Conservation (phyloP, 2,888 invertebrate genomes). For the Thalpophila matura region DNA sequence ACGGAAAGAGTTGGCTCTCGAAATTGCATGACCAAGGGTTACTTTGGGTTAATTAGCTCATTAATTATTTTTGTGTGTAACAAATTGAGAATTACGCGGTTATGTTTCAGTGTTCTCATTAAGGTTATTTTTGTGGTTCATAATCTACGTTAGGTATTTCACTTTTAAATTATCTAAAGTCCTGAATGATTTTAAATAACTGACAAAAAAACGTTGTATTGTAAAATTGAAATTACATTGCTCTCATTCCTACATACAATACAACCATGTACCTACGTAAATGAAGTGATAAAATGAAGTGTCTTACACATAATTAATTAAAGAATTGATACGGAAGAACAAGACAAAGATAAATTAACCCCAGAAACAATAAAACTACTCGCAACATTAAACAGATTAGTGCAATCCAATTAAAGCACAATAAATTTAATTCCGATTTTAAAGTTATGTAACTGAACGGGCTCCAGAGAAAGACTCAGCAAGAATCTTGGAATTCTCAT, state of each 20-base stretch:
- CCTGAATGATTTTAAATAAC: background rate
- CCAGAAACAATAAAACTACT: conserved; percentile 39
- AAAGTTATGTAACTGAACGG: conserved; percentile 35
- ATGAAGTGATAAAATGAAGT: no score
- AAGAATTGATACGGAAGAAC: background rate
- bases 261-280: no score
- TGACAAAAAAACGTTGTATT: no score
- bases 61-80: conserved; percentile 44
- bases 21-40: conserved; percentile 46
- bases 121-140: background rate
- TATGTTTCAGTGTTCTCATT: background rate
- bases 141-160: no score
- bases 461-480: conserved; percentile 38
- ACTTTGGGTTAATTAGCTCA: conserved; percentile 47
- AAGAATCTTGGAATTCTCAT: conserved; percentile 67
- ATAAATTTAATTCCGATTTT: conserved; percentile 45
- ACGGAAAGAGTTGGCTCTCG: conserved; percentile 39
- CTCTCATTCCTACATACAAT: no score
- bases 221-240: no score
- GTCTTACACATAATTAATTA: background rate
- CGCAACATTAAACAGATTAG: conserved; percentile 28
- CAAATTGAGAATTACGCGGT: conserved; percentile 18
- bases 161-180: no score
- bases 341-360: conserved; percentile 28
- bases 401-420: conserved; percentile 45